Conservation (phyloP, 2,113 vertebrate species). For the Mirza zaza region DNA sequence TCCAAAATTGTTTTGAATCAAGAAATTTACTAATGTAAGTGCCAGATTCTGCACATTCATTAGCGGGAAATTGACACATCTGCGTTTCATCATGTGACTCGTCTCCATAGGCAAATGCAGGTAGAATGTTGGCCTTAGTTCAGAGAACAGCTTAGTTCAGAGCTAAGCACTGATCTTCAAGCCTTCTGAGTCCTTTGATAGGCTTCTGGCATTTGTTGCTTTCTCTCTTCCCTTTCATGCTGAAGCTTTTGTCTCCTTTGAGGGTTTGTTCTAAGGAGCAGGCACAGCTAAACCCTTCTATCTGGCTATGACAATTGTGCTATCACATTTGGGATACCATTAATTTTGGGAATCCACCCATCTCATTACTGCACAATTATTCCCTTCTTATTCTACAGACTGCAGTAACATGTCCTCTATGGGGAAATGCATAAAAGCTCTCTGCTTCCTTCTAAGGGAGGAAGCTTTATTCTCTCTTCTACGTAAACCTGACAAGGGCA, state of each 20-base stretch:
- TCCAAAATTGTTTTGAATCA: conserved; percentile 15
- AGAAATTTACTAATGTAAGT: conserved; percentile 14
- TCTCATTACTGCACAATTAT: background rate
- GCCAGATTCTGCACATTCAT: background rate
- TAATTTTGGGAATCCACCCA: conserved; percentile 15
- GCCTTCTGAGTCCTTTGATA: conserved; percentile 48
- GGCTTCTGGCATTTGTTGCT: conserved; percentile 24
- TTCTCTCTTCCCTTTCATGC: conserved; percentile 37
- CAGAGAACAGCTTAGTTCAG: conserved; percentile 1
- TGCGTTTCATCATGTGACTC: background rate
- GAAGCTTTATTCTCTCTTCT: background rate
- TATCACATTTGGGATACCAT: background rate
- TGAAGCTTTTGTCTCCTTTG: conserved; percentile 37
- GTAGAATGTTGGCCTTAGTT: background rate
- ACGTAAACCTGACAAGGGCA: background rate
- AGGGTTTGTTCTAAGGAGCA: background rate
- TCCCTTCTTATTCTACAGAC: background rate
- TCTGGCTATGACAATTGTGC: background rate
- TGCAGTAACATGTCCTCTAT: background rate
- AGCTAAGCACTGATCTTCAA: conserved; percentile 14
- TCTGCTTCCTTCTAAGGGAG: background rate
- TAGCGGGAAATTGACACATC: conserved; percentile 24
- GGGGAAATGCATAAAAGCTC: background rate
- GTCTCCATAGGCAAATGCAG: background rate
- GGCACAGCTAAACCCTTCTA: background rate